Evolutionary conservation across 2,888 invertebrate genomes (phyloP).

Genomic region (Perizoma affinitatum): DNA sequence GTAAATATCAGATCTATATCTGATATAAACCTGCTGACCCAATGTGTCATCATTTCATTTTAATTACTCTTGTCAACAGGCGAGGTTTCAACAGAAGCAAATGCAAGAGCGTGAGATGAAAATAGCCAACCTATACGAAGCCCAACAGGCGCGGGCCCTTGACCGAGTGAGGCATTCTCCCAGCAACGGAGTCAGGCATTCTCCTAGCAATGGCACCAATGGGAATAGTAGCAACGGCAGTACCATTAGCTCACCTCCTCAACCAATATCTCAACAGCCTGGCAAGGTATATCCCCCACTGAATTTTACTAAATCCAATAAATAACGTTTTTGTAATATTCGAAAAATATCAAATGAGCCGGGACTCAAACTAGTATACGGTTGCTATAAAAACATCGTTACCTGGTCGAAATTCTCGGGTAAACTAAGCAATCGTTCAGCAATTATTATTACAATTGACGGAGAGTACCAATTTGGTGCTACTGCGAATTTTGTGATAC

Average conservation of each 20-base stretch:
- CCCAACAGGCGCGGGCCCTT: slow-evolving; percentile 86
- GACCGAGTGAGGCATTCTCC: slow-evolving; percentile 73
- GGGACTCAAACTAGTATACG: too few relatives aligned
- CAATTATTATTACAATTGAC: too few relatives aligned
- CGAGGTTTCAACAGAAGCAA: slow-evolving; percentile 92
- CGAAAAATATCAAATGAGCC: too few relatives aligned
- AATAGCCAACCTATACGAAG: slow-evolving; percentile 86
- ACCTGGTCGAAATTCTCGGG: too few relatives aligned
- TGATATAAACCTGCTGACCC: too few relatives aligned
- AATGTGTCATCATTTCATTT: not conserved
- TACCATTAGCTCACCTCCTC: slow-evolving; percentile 43
- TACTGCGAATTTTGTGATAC: too few relatives aligned
- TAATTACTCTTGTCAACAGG: slow-evolving; percentile 80
- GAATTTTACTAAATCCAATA: too few relatives aligned
- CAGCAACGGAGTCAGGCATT: slow-evolving; percentile 38
- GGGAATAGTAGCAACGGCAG: slow-evolving; percentile 29
- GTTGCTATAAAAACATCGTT: too few relatives aligned
- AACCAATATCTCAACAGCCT: slow-evolving; percentile 55
- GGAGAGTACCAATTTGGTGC: too few relatives aligned
- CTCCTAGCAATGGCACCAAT: slow-evolving; percentile 41
- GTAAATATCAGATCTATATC: too few relatives aligned
- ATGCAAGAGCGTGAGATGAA: slow-evolving; percentile 92
- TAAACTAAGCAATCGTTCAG: too few relatives aligned
- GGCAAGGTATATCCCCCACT: slow-evolving; percentile 60
- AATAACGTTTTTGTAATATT: too few relatives aligned